Conservation (phyloP, 1,140 invertebrate species). For the Spodoptera litura region DNA sequence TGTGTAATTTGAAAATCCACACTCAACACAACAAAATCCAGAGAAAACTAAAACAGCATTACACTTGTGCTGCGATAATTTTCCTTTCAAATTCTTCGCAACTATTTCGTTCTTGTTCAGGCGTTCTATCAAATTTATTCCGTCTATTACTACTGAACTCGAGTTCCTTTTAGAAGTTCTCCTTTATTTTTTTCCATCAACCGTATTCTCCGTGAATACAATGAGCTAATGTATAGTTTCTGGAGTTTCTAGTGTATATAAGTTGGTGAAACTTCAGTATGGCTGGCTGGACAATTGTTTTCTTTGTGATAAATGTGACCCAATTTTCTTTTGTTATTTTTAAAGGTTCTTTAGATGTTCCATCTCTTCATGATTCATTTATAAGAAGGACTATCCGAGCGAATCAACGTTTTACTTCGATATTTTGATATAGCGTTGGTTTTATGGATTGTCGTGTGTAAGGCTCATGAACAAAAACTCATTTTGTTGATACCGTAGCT, state of each 20-base stretch:
- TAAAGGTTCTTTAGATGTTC: conserved; percentile 9
- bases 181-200: conserved; percentile 26
- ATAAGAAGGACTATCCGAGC: conserved; percentile 7
- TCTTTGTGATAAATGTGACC: conserved; percentile 22
- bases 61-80: conserved; percentile 19
- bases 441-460: background rate
- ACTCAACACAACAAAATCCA: background rate
- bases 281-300: background rate
- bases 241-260: conserved; percentile 31
- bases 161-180: conserved; percentile 30
- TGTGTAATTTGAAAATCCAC: background rate
- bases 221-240: conserved; percentile 42
- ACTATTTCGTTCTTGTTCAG: conserved; percentile 12
- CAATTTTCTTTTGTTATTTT: conserved; percentile 27
- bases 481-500: background rate
- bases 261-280: conserved; percentile 17
- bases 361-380: conserved; percentile 30
- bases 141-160: conserved; percentile 25
- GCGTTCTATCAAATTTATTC: conserved; percentile 34
- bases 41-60: conserved; percentile 3
- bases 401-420: conserved; percentile 13
- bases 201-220: conserved; percentile 28
- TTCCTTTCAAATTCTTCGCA: conserved; percentile 31
- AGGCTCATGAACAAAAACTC: background rate
- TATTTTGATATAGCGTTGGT: background rate